Evolutionary conservation across 1,140 invertebrate species (phyloP).

Genomic region (Diuraphis noxia): DNA sequence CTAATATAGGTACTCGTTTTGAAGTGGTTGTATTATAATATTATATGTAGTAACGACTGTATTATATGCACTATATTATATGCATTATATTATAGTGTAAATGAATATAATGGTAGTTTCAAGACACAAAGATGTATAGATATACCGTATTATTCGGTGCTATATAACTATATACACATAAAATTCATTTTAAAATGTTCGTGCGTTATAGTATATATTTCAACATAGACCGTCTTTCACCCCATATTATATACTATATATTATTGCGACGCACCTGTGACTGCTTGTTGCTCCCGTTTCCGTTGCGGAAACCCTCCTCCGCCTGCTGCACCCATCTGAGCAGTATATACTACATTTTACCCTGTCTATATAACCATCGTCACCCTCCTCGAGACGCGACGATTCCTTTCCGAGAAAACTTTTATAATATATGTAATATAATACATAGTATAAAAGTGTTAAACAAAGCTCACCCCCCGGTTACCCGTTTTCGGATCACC

Average conservation of each 20-base stretch:
- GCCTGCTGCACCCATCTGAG: not conserved
- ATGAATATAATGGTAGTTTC: not conserved
- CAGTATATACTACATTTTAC: not conserved
- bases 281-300: conserved; percentile 45
- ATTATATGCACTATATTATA: too few relatives aligned
- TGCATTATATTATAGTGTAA: not conserved
- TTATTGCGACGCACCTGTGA: conserved; percentile 43
- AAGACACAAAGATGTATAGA: not conserved
- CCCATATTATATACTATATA: conserved; percentile 18
- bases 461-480: not conserved
- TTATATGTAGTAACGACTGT: not conserved
- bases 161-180: not conserved
- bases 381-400: not conserved
- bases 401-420: conserved; percentile 16
- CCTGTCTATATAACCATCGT: not conserved
- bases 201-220: not conserved
- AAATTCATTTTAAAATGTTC: not conserved
- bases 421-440: not conserved
- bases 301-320: conserved; percentile 42
- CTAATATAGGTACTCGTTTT: not conserved
- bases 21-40: not conserved
- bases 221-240: conserved; percentile 24
- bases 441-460: not conserved
- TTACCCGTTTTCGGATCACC: not conserved
- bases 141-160: not conserved